Conservation (phyloP, 2,888 invertebrate genomes). For the Phortica okadai region DNA sequence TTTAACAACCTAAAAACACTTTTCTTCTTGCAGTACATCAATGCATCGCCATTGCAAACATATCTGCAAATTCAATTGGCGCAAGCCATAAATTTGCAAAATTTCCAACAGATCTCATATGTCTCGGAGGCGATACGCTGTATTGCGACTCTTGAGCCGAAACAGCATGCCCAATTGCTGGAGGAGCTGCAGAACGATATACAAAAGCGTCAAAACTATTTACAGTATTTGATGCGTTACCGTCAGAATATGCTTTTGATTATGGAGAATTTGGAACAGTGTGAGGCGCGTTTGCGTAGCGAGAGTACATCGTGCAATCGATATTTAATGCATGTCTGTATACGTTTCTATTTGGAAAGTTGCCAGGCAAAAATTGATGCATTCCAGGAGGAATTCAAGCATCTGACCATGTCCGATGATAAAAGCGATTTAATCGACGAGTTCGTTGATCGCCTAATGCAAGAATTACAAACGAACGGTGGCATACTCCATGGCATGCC, state of each 20-base stretch:
- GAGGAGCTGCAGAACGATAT: slow-evolving; percentile 87
- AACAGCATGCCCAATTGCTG: slow-evolving; percentile 85
- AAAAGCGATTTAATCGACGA: slow-evolving; percentile 92
- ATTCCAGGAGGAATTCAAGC: slow-evolving; percentile 89
- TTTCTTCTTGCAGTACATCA: slow-evolving; percentile 58
- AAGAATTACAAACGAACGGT: slow-evolving; percentile 83
- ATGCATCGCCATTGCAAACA: slow-evolving; percentile 79
- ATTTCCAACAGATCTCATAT: slow-evolving; percentile 86
- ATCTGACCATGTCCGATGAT: slow-evolving; percentile 90
- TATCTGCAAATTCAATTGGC: slow-evolving; percentile 87
- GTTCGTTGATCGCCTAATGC: slow-evolving; percentile 84
- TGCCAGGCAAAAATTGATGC: slow-evolving; percentile 84
- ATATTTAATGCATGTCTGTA: slow-evolving; percentile 86
- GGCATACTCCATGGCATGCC: slow-evolving; percentile 84
- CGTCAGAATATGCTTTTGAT: slow-evolving; percentile 87
- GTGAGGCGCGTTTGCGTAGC: slow-evolving; percentile 79
- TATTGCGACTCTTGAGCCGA: slow-evolving; percentile 83
- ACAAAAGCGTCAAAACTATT: slow-evolving; percentile 85
- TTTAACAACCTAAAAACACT: not conserved
- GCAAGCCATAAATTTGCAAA: slow-evolving; percentile 88
- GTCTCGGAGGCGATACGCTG: slow-evolving; percentile 90
- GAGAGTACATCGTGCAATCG: slow-evolving; percentile 85
- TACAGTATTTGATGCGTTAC: slow-evolving; percentile 88
- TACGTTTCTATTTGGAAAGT: slow-evolving; percentile 87
- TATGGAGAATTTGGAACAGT: slow-evolving; percentile 84